Evolutionary conservation across 2,113 vertebrate genomes (phyloP).

Genomic region (Bos taurus): ARS-UCD2.0 NC_037328.1:132691501-132692000

Average conservation of each 20-base stretch:
- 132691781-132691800: background rate
- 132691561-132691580: background rate
- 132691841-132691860: too few species aligned
- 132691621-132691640: background rate
- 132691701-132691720: background rate
- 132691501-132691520: background rate
- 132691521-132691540: background rate
- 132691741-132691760: background rate
- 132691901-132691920: too few species aligned
- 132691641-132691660: background rate
- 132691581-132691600: background rate
- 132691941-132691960: too few species aligned
- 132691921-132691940: too few species aligned
- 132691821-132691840: background rate
- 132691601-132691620: background rate
- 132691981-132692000: too few species aligned
- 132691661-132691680: background rate
- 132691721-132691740: background rate
- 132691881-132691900: too few species aligned
- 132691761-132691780: background rate
- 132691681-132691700: background rate
- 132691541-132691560: background rate
- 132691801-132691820: background rate
- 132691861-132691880: too few species aligned
- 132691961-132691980: too few species aligned